A percentile compares a stretch with the other conserved stretches of the same genome.
phyloP scores from a whole-genome alignment of 2,888 invertebrate species.

The Diaprepes abbreviatus region DNA sequence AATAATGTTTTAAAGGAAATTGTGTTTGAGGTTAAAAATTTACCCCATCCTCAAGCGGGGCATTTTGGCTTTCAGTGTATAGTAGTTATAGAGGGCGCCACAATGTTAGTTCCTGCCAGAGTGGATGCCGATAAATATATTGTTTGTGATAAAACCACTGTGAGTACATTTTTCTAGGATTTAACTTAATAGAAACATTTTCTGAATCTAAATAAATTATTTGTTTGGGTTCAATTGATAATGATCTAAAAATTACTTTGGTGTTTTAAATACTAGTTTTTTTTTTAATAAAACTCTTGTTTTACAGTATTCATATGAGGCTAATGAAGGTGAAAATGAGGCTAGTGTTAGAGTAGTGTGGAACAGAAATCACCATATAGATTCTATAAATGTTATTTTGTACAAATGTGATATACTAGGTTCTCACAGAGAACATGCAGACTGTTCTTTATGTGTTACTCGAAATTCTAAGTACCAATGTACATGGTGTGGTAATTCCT shows the following conservation, averaged over 20 bases:
- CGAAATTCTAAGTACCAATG: constrained; percentile 92
- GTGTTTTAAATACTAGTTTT: too few relatives aligned
- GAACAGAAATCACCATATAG: constrained; percentile 93
- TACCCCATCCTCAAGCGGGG: constrained; percentile 90
- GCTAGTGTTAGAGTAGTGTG: constrained; percentile 93
- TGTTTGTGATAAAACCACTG: constrained; percentile 92
- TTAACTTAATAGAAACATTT: too few relatives aligned
- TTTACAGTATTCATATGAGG: constrained; percentile 86
- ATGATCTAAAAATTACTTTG: too few relatives aligned
- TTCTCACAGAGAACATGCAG: constrained; percentile 92
- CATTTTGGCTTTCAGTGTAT: constrained; percentile 94
- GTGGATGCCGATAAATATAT: constrained; percentile 85
- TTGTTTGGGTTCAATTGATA: too few relatives aligned
- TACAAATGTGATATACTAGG: constrained; percentile 97
- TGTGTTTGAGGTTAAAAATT: constrained; percentile 89
- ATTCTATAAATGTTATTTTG: constrained; percentile 89
- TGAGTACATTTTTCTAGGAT: constrained; percentile 62
- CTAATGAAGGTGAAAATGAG: constrained; percentile 87
- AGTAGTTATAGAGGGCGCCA: constrained; percentile 90
- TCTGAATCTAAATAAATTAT: too few relatives aligned
- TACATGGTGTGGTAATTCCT: constrained; percentile 94
- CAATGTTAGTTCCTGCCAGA: constrained; percentile 89
- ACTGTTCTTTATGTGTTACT: constrained; percentile 96
- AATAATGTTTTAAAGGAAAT: constrained; percentile 92
- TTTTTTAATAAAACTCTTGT: too few relatives aligned